These are phyloP conservation scores for Oryctolagus cuniculus DNA, from an alignment of 2,113 vertebrate species.

Conservation along the genomic window mOryCun1.1 NC_091433.1:159666501-159667000, in stretches of 20 bases:
- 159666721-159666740: no score
- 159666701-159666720: background rate
- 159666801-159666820: background rate
- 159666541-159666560: background rate
- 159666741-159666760: background rate
- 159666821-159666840: background rate
- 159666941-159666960: background rate
- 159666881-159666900: background rate
- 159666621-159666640: background rate
- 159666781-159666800: background rate
- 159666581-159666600: background rate
- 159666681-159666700: background rate
- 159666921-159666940: background rate
- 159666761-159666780: background rate
- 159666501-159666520: background rate
- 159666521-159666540: background rate
- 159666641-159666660: background rate
- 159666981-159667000: no score
- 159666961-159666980: no score
- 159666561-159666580: background rate
- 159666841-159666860: no score
- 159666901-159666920: background rate
- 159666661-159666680: background rate
- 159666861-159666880: background rate
- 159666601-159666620: background rate